A percentile compares a stretch with the other conserved stretches of the same genome.
phyloP scores from a whole-genome alignment of 2,797 vertebrate species.

The Propithecus perrieri region DNA sequence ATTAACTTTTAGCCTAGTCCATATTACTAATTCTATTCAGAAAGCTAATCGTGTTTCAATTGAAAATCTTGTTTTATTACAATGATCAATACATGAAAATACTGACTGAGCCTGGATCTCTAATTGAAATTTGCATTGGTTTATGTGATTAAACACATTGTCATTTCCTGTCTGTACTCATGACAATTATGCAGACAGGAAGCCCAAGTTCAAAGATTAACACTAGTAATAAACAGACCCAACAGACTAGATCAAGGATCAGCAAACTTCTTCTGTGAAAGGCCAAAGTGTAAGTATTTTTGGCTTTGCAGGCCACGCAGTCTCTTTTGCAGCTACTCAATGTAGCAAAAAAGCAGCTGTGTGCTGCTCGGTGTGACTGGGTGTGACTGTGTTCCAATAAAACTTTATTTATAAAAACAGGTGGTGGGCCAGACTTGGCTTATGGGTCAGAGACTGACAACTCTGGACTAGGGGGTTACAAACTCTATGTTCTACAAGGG shows the following conservation, averaged over 20 bases:
- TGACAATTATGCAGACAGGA: neutral
- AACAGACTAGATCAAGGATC: neutral
- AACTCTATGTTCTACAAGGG: neutral
- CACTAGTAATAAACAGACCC: neutral
- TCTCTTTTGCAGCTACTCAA: neutral
- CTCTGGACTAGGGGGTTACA: neutral
- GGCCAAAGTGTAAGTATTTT: neutral
- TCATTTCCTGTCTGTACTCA: slow-evolving; percentile 11
- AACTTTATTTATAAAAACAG: neutral
- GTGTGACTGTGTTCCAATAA: neutral
- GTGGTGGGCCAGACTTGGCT: neutral
- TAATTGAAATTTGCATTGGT: neutral
- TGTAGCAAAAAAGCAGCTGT: neutral
- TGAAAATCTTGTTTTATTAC: neutral
- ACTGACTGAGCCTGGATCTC: neutral
- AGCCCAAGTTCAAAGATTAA: slow-evolving; percentile 16
- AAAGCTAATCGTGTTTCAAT: neutral
- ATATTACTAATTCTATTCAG: neutral
- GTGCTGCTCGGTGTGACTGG: too few species aligned
- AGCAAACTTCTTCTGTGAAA: neutral
- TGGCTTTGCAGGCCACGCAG: neutral
- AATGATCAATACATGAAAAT: neutral
- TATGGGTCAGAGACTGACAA: neutral
- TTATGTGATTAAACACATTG: slow-evolving; percentile 11
- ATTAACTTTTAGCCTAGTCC: neutral